Base-by-base conservation (phyloP, 2,113 vertebrate genomes). In the Rhadina sibilatrix region DNA sequence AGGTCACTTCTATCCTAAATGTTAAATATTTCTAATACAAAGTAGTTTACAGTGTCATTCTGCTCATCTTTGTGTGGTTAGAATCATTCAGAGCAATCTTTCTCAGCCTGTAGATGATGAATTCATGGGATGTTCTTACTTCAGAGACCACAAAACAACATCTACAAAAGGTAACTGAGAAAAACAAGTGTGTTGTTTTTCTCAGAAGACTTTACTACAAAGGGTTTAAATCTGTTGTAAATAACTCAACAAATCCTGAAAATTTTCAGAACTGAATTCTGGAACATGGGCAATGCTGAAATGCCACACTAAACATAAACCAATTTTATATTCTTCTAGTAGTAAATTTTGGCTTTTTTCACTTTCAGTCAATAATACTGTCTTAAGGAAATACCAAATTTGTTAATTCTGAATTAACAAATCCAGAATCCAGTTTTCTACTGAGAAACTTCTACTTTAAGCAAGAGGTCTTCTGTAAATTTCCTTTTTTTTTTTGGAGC, bases 231-330 rank as follows among this genome's bases (percentile, higher is more conserved):
- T 38, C 21, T 27, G 3, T 56, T 69, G 11, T 8, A 31, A 72
- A 16, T 1, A 4, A 20, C 30, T 59, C 3, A 33, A 3, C 11
- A 12, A 6, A 18, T 63, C 18, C 27, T 64, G 49, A 61, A 79
- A 14, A 15, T 5, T 31, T 22, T 42, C 11, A 56, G 28, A 59
- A 21, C 66, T 75, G 57, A 56, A 28, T 83, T 69, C 50, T 37
- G 31, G 57, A 47, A 33, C 23, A 10, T 0, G 6, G 30, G 19
- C 19, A 40, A 14, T 50, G 23, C 21, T 53, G 60, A 71, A 81
- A 33, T 24, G 27, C 9, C 50, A 7, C 0, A 2, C 5, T 53
- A 15, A 24, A 49, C 15, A 0, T 46, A n/a, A 65, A 47, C 12
- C 2, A 11, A 10, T 17, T 82, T 66, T 5, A 2, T 53, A 64